These are phyloP conservation scores for Ascaphus truei DNA, from an alignment of 2,113 vertebrate genomes.

Conservation along the genomic window DNA sequence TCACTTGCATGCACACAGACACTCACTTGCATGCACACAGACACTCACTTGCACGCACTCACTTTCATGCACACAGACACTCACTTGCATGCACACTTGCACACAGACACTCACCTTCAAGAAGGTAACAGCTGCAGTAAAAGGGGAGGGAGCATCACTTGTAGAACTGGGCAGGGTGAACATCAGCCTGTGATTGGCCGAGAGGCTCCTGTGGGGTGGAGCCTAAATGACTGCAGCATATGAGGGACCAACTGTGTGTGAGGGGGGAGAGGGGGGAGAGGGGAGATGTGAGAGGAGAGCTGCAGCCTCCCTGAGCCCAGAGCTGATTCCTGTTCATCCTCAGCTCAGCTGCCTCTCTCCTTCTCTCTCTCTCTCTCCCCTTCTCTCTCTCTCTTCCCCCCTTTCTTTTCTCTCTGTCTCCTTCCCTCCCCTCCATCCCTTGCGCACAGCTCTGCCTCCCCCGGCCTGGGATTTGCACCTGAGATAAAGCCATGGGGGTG, in stretches of 20 bases:
- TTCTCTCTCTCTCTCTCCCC: slow-evolving; percentile 39
- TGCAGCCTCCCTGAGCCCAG: not conserved
- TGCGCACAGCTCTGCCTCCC: slow-evolving; percentile 1
- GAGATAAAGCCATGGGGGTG: slow-evolving; percentile 14
- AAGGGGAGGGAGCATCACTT: slow-evolving; percentile 15
- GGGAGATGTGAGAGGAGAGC: not conserved
- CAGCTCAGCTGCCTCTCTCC: slow-evolving; percentile 4
- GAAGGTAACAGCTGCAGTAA: slow-evolving; percentile 36
- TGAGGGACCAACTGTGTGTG: slow-evolving; percentile 18
- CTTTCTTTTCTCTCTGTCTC: slow-evolving; percentile 12
- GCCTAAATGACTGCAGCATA: slow-evolving; percentile 29
- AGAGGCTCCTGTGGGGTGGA: not conserved
- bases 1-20: not conserved
- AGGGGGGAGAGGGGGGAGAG: not conserved
- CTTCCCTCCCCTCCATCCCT: not conserved
- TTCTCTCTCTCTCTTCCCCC: slow-evolving; percentile 8
- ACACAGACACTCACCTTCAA: slow-evolving; percentile 30
- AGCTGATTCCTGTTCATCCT: not conserved
- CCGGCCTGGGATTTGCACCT: too few species aligned
- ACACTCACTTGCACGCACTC: not conserved
- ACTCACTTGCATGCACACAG: not conserved
- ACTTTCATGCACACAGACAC: not conserved
- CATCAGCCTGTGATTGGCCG: not conserved
- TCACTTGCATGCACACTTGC: not conserved
- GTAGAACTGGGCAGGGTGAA: not conserved